Percentiles rank a stretch among this genome's conserved stretches.
Conservation (phyloP, 2,113 vertebrate genomes). For the Nothobranchius furzeri region DNA sequence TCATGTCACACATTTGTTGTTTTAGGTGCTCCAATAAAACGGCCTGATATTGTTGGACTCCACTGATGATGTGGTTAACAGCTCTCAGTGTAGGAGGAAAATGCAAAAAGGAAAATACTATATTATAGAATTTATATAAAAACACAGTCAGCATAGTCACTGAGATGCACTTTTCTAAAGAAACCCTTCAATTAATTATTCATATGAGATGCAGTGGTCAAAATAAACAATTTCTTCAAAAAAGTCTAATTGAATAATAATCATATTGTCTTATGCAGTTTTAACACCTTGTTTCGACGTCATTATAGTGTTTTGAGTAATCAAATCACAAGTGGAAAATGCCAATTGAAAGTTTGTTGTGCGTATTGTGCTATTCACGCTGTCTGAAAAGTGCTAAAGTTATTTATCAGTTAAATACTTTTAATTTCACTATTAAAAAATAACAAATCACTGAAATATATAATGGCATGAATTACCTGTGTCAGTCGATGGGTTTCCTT, state of each 20-base stretch:
- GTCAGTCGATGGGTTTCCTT: slow-evolving; percentile 29
- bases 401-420: slow-evolving; percentile 8
- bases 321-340: too few relatives aligned
- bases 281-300: too few relatives aligned
- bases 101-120: not conserved
- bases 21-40: slow-evolving; percentile 38
- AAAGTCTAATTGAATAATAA: too few relatives aligned
- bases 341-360: too few relatives aligned
- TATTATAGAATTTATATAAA: not conserved
- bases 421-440: slow-evolving; percentile 2
- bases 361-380: too few relatives aligned
- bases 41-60: slow-evolving; percentile 44
- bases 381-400: not conserved
- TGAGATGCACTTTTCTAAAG: too few relatives aligned
- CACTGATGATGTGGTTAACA: slow-evolving; percentile 34
- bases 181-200: not conserved
- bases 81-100: slow-evolving; percentile 23
- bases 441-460: not conserved
- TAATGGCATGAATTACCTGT: slow-evolving; percentile 5
- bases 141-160: not conserved
- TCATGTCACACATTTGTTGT: slow-evolving; percentile 24
- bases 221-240: too few relatives aligned
- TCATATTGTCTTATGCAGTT: too few relatives aligned
- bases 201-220: too few relatives aligned
- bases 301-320: too few relatives aligned